Percentiles rank a stretch among this genome's conserved stretches.
Conservation (phyloP, 2,797 vertebrate genomes). For the Pyrocephalus nanus region DNA sequence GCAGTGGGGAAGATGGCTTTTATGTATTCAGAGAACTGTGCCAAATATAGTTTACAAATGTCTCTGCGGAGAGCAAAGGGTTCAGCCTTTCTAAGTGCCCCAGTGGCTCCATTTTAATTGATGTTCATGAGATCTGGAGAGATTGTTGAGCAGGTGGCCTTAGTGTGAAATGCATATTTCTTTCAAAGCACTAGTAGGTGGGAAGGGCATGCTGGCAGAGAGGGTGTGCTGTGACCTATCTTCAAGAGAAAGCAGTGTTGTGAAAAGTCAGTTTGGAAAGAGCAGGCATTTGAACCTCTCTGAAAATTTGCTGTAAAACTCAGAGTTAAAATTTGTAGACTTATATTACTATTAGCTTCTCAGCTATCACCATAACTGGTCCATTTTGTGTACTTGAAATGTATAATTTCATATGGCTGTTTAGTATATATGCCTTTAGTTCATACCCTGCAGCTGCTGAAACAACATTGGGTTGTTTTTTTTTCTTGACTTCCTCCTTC, state of each 20-base stretch:
- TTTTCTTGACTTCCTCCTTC: background rate
- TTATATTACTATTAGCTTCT: background rate
- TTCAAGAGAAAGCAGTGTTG: background rate
- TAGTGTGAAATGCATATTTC: background rate
- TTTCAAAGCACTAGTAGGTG: background rate
- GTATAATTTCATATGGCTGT: background rate
- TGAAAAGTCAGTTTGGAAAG: background rate
- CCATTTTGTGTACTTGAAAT: background rate
- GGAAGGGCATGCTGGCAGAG: background rate
- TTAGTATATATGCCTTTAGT: background rate
- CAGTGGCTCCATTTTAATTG: fast-evolving
- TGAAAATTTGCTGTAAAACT: background rate
- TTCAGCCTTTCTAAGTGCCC: background rate
- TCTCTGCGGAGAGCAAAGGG: background rate
- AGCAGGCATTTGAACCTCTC: background rate
- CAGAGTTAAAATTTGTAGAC: background rate
- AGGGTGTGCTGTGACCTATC: background rate
- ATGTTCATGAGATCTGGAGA: background rate
- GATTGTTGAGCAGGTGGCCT: background rate
- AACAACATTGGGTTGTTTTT: background rate
- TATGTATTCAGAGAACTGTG: background rate
- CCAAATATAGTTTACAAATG: background rate
- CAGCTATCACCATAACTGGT: background rate
- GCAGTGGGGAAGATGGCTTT: background rate
- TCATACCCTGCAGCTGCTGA: background rate